These are phyloP conservation scores for Bursaphelenchus okinawaensis DNA, from an alignment of 2,888 invertebrate species.

Conservation along the genomic window DNA sequence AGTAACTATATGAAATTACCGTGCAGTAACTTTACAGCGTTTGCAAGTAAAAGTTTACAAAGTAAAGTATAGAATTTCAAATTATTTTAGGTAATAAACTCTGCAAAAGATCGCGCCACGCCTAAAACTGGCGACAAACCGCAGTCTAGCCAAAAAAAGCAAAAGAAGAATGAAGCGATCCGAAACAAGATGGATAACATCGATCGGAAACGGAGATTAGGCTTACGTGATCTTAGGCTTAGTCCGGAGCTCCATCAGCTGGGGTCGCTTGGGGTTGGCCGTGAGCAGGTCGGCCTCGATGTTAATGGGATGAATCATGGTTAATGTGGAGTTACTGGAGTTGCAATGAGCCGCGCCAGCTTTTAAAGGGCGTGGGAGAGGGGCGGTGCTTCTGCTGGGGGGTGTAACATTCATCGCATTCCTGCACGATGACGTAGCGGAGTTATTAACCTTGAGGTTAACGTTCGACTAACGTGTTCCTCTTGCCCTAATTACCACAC, in stretches of 20 bases:
- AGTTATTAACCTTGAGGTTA: no score
- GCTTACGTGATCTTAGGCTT: constrained; percentile 28
- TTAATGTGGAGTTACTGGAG: background rate
- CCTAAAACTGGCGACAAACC: background rate
- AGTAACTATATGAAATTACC: no score
- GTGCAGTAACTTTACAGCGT: no score
- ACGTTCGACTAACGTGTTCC: no score
- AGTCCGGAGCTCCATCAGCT: constrained; percentile 16
- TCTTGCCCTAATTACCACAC: no score
- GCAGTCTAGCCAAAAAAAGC: no score
- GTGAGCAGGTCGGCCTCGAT: constrained; percentile 28
- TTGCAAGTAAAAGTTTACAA: background rate
- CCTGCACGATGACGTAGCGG: background rate
- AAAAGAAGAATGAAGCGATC: background rate
- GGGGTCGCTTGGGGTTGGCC: constrained; percentile 22
- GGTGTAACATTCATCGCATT: background rate
- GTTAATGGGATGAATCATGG: constrained; percentile 35
- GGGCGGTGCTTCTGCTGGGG: background rate
- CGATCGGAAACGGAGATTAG: constrained; percentile 5
- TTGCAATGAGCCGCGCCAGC: background rate
- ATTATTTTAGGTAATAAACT: background rate
- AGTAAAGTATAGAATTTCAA: background rate
- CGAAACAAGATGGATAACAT: background rate
- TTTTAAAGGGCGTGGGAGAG: background rate
- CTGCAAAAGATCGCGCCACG: background rate